Conservation (phyloP, 2,113 vertebrate genomes). For the Rana temporaria region DNA sequence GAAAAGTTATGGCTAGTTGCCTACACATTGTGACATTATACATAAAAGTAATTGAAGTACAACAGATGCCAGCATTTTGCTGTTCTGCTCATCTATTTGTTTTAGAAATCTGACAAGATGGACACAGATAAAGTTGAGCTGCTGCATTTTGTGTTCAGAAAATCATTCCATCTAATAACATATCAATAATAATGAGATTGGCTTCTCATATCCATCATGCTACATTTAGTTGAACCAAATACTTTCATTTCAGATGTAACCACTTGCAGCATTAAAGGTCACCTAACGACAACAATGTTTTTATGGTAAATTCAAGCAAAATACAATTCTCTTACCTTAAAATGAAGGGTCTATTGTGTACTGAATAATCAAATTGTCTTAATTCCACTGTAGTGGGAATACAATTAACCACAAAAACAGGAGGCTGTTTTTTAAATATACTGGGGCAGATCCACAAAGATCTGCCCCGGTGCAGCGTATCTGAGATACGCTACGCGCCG, state of each 20-base stretch:
- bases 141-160: conserved; percentile 63
- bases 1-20: conserved; percentile 89
- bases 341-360: neutral
- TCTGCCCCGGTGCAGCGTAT: no score
- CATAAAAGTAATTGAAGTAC: conserved; percentile 90
- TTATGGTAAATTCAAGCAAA: neutral
- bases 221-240: conserved; percentile 15
- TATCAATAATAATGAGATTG: conserved; percentile 59
- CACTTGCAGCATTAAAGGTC: conserved; percentile 22
- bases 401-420: neutral
- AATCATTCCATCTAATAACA: conserved; percentile 62
- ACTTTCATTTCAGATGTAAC: conserved; percentile 5
- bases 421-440: no score
- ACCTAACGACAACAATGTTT: conserved; percentile 33
- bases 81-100: conserved; percentile 81
- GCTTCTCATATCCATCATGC: conserved; percentile 44
- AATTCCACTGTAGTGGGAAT: conserved; percentile 1
- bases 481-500: no score
- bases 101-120: conserved; percentile 77
- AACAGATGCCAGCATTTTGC: conserved; percentile 85
- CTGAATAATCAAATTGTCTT: neutral
- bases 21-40: conserved; percentile 88
- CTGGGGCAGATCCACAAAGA: no score
- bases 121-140: conserved; percentile 71
- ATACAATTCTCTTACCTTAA: neutral